Conservation (phyloP, 2,888 invertebrate species). For the Kuschelorhynchus macadamiae region DNA sequence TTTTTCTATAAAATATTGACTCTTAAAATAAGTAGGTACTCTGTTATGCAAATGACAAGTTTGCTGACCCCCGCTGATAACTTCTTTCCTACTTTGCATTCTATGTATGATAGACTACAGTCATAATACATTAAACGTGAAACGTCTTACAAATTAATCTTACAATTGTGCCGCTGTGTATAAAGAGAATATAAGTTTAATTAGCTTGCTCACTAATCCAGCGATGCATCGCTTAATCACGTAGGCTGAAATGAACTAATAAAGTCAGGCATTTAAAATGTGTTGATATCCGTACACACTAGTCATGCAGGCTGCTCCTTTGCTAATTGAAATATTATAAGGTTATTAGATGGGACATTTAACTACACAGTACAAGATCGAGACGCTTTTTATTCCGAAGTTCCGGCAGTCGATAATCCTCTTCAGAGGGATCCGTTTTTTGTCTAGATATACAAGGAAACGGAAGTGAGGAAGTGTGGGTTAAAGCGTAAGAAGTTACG, state of each 20-base stretch:
- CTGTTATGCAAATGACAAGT: no score
- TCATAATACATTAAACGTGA: no score
- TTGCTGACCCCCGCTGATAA: no score
- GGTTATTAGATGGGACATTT: no score
- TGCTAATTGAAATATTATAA: no score
- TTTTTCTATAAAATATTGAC: no score
- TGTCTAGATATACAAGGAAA: conserved; percentile 19
- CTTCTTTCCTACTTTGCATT: no score
- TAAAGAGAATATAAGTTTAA: conserved; percentile 15
- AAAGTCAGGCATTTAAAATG: conserved; percentile 17
- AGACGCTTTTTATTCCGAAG: conserved; percentile 3
- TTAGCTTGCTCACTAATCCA: conserved; percentile 19
- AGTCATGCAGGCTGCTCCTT: not conserved
- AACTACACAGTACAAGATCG: no score
- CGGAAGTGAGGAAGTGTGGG: conserved; percentile 12
- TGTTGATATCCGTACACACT: conserved; percentile 9
- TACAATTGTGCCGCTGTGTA: no score
- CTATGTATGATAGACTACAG: no score
- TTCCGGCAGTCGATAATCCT: conserved; percentile 7
- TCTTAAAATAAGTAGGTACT: no score
- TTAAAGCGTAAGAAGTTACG: not conserved
- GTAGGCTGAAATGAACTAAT: conserved; percentile 17
- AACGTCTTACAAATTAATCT: no score
- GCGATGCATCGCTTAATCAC: conserved; percentile 5
- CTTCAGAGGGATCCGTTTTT: conserved; percentile 10